Evolutionary conservation across 2,797 vertebrate species (phyloP).

Genomic region (Notamacropus eugenii): DNA sequence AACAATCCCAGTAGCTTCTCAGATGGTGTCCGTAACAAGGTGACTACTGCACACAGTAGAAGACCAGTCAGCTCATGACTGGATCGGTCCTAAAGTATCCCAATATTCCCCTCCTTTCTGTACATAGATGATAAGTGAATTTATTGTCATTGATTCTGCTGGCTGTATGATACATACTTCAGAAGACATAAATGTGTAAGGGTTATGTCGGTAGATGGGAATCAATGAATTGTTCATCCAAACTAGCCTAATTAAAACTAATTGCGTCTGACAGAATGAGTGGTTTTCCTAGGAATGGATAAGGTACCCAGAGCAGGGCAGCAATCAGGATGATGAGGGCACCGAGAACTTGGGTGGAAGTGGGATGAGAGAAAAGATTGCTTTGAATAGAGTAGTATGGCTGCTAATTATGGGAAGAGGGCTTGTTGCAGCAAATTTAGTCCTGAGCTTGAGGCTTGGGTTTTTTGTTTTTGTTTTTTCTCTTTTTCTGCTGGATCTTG

Average conservation of each 20-base stretch:
- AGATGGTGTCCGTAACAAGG: fast-evolving
- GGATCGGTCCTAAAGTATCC: neutral
- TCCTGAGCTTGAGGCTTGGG: neutral
- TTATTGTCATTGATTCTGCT: neutral
- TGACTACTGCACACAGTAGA: neutral
- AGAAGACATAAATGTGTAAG: constrained; percentile 57
- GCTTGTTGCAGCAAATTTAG: fast-evolving
- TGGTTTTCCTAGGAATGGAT: constrained; percentile 41
- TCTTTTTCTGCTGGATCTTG: neutral
- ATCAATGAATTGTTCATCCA: constrained; percentile 67
- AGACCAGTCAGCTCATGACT: neutral
- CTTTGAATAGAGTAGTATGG: neutral
- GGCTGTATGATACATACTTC: constrained; percentile 12
- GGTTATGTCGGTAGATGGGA: constrained; percentile 61
- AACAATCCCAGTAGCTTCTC: neutral
- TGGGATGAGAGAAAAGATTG: neutral
- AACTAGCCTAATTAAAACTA: constrained; percentile 69
- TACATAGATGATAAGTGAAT: neutral
- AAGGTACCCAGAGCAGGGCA: neutral
- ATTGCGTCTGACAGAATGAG: constrained; percentile 58
- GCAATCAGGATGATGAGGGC: neutral
- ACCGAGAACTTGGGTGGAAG: neutral
- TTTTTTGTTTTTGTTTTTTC: neutral
- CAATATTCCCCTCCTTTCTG: neutral
- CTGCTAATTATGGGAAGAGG: neutral